These are phyloP conservation scores for Sceloporus tristichus DNA, from an alignment of 2,113 vertebrate genomes.

Conservation along the genomic window DNA sequence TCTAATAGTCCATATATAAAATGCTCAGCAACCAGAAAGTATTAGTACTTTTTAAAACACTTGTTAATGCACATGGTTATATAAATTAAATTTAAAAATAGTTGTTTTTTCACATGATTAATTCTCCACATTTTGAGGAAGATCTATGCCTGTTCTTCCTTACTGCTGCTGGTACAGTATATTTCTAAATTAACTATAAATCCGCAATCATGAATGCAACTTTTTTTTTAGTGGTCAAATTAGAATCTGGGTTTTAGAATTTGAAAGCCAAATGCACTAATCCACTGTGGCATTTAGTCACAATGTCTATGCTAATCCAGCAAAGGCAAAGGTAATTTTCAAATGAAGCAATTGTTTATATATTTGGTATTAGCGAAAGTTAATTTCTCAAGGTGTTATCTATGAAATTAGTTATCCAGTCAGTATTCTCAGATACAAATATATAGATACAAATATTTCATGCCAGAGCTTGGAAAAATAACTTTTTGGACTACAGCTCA, in stretches of 20 bases:
- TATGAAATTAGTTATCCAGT: no score
- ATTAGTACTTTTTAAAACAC: not conserved
- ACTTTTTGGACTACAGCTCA: no score
- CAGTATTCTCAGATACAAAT: no score
- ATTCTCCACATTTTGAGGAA: not conserved
- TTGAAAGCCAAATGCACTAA: constrained; percentile 68
- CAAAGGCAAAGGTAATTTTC: constrained; percentile 64
- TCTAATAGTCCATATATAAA: constrained; percentile 12
- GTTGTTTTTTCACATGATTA: not conserved
- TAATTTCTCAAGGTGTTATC: no score
- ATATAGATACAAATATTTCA: no score
- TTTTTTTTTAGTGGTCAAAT: constrained; percentile 66
- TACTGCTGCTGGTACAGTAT: not conserved
- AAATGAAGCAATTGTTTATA: constrained; percentile 47
- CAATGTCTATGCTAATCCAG: constrained; percentile 67
- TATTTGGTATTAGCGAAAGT: no score
- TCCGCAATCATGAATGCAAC: not conserved
- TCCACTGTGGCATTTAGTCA: constrained; percentile 68
- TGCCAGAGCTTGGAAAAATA: no score
- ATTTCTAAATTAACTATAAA: constrained; percentile 1
- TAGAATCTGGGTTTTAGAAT: constrained; percentile 72
- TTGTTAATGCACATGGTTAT: not conserved
- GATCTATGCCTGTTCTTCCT: not conserved
- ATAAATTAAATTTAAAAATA: not conserved
- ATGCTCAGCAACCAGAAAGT: not conserved